Evolutionary conservation across 2,797 vertebrate genomes (phyloP).

Genomic region (Sebastes melanostomus): DNA sequence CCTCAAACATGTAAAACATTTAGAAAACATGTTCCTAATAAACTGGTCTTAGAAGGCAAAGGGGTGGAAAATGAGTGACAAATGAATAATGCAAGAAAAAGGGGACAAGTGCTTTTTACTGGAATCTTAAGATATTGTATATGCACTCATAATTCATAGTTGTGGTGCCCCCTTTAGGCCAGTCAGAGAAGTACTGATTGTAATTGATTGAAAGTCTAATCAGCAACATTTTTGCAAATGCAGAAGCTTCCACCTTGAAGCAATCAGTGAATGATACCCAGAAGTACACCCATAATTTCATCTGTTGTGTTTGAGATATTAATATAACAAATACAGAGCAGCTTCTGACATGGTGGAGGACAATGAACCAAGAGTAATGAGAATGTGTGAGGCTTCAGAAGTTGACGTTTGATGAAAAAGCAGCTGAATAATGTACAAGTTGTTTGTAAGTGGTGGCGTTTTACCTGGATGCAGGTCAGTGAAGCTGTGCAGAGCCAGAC

Average conservation of each 20-base stretch:
- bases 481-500: constrained; percentile 96
- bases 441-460: not conserved
- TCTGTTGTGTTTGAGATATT: not conserved
- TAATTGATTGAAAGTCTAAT: not conserved
- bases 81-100: not conserved
- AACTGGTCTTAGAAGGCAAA: not conserved
- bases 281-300: not conserved
- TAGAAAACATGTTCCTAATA: not conserved
- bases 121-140: not conserved
- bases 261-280: not conserved
- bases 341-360: not conserved
- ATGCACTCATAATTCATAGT: not conserved
- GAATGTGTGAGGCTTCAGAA: not conserved
- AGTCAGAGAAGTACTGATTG: not conserved
- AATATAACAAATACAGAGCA: not conserved
- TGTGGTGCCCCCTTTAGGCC: not conserved
- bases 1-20: not conserved
- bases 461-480: constrained; percentile 94
- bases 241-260: not conserved
- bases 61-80: not conserved
- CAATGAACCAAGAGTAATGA: not conserved
- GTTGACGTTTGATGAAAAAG: not conserved
- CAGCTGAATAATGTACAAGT: no score
- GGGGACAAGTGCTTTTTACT: not conserved
- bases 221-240: not conserved